phyloP scores from a whole-genome alignment of 2,113 vertebrate genomes.

The Lepisosteus oculatus region DNA sequence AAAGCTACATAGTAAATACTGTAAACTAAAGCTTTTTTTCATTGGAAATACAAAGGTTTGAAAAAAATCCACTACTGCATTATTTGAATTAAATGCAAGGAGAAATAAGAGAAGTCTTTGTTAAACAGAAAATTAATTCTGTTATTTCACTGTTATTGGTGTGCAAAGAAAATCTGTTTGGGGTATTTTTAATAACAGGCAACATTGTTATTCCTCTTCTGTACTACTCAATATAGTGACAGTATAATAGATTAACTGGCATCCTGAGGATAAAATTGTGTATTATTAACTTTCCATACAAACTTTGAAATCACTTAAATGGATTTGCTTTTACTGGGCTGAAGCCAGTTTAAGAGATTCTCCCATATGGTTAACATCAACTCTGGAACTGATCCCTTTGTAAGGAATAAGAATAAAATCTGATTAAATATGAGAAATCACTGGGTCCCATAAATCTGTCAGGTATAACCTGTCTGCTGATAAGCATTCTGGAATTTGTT shows the following conservation, averaged over 20 bases:
- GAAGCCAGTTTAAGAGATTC: background rate
- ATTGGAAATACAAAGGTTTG: too few relatives aligned
- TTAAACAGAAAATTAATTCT: too few relatives aligned
- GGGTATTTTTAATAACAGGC: background rate
- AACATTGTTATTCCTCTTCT: background rate
- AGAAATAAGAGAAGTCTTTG: too few relatives aligned
- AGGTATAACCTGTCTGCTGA: background rate
- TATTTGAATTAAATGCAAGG: too few relatives aligned
- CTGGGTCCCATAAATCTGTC: background rate
- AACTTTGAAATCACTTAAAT: background rate
- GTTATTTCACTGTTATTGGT: too few relatives aligned
- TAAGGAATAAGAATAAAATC: slow-evolving; percentile 1
- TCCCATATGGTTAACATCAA: slow-evolving; percentile 11
- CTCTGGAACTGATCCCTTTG: slow-evolving; percentile 5
- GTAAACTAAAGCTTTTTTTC: too few relatives aligned
- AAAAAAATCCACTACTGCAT: too few relatives aligned
- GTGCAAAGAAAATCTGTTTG: too few relatives aligned
- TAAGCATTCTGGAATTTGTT: too few relatives aligned
- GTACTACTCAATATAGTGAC: background rate
- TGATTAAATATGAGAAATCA: slow-evolving; percentile 6
- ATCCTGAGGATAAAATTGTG: background rate
- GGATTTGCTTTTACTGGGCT: background rate
- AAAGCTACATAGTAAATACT: too few relatives aligned
- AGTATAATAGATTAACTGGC: background rate
- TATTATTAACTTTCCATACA: background rate